phyloP scores from a whole-genome alignment of 2,113 vertebrate genomes.

The Cheirogaleus medius region DNA sequence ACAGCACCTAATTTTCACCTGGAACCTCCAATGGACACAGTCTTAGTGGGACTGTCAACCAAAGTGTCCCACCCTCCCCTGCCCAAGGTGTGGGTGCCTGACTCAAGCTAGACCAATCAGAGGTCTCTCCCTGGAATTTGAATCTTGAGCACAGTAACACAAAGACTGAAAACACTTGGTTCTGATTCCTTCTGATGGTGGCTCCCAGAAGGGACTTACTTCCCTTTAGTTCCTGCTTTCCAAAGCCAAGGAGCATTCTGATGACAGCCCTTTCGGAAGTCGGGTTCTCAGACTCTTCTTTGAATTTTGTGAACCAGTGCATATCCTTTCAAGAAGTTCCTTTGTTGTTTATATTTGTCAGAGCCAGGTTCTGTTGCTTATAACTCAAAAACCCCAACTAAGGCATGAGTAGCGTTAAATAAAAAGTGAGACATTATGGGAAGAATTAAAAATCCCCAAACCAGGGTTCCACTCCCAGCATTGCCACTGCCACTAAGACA shows the following conservation, averaged over 20 bases:
- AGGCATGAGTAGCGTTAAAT: background rate
- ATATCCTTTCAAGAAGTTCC: background rate
- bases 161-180: background rate
- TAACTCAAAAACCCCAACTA: background rate
- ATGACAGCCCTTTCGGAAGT: background rate
- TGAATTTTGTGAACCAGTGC: background rate
- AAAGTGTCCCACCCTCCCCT: background rate
- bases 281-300: background rate
- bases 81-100: background rate
- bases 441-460: background rate
- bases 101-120: background rate
- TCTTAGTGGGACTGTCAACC: background rate
- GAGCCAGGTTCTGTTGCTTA: background rate
- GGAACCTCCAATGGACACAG: background rate
- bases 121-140: background rate
- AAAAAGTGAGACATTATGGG: background rate
- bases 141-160: background rate
- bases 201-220: background rate
- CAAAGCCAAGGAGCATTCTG: background rate
- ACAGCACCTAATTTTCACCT: background rate
- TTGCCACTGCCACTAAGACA: background rate
- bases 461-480: background rate
- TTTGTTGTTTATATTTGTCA: background rate
- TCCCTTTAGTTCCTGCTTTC: background rate
- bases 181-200: background rate